Conservation (phyloP, 2,113 vertebrate species). For the Colossoma macropomum region DNA sequence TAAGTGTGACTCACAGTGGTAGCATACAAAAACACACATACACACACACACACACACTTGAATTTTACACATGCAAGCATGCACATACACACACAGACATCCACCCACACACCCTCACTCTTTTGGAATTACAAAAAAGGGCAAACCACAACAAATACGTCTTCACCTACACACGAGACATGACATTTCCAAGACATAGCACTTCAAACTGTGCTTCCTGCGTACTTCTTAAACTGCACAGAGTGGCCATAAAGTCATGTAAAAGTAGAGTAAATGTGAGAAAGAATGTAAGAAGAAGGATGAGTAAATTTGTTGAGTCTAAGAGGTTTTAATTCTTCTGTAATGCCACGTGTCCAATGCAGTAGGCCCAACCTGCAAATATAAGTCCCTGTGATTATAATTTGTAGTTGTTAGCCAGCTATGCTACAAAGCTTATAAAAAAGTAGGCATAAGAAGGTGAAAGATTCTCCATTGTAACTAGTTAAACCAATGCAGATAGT, state of each 20-base stretch:
- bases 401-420: too few relatives aligned
- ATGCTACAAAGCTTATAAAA: too few relatives aligned
- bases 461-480: too few relatives aligned
- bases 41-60: slow-evolving; percentile 54
- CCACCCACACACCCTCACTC: slow-evolving; percentile 44
- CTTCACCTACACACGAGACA: slow-evolving; percentile 42
- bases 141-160: slow-evolving; percentile 53
- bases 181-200: slow-evolving; percentile 7
- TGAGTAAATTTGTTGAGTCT: too few relatives aligned
- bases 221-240: neutral
- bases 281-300: neutral
- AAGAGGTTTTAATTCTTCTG: too few relatives aligned
- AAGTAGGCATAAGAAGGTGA: too few relatives aligned
- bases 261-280: neutral
- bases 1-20: slow-evolving; percentile 56
- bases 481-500: too few relatives aligned
- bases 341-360: too few relatives aligned
- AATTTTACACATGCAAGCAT: slow-evolving; percentile 60
- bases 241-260: neutral
- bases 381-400: too few relatives aligned
- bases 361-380: too few relatives aligned
- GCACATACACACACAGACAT: slow-evolving; percentile 30
- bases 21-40: slow-evolving; percentile 56
- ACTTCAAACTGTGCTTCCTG: neutral
- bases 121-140: slow-evolving; percentile 65